A percentile compares a stretch with the other conserved stretches of the same genome.
Evolutionary conservation across 2,113 vertebrate species (phyloP).

Genomic region (Hydrolagus affinis): DNA sequence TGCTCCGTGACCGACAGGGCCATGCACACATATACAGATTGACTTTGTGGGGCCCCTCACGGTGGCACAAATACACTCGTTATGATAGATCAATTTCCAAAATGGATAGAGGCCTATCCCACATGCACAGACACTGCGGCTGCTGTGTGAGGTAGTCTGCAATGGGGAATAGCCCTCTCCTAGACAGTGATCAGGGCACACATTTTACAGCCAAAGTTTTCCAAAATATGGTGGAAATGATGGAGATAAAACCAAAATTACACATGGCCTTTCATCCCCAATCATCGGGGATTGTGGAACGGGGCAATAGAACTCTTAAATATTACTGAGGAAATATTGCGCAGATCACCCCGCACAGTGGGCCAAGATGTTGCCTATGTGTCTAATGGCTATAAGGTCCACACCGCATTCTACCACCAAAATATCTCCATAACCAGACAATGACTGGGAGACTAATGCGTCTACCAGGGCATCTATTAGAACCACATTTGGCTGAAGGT

Average conservation of each 20-base stretch:
- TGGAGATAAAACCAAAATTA: not conserved
- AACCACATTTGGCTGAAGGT: too few species aligned
- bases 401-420: not conserved
- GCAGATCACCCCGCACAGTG: not conserved
- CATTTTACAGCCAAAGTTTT: not conserved
- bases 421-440: not conserved
- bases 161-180: too few species aligned
- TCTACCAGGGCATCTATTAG: too few species aligned
- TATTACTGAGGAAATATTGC: not conserved
- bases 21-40: too few species aligned
- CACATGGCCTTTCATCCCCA: not conserved
- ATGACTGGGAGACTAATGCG: not conserved
- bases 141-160: too few species aligned
- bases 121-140: too few species aligned
- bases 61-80: too few species aligned
- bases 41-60: too few species aligned
- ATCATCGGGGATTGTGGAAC: not conserved
- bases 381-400: not conserved
- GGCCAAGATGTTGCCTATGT: not conserved
- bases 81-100: too few species aligned
- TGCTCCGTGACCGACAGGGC: too few species aligned
- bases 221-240: too few species aligned
- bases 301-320: not conserved
- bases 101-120: too few species aligned
- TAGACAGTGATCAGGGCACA: not conserved